Conservation (phyloP, 2,888 invertebrate genomes). For the Oligia fasciuncula region DNA sequence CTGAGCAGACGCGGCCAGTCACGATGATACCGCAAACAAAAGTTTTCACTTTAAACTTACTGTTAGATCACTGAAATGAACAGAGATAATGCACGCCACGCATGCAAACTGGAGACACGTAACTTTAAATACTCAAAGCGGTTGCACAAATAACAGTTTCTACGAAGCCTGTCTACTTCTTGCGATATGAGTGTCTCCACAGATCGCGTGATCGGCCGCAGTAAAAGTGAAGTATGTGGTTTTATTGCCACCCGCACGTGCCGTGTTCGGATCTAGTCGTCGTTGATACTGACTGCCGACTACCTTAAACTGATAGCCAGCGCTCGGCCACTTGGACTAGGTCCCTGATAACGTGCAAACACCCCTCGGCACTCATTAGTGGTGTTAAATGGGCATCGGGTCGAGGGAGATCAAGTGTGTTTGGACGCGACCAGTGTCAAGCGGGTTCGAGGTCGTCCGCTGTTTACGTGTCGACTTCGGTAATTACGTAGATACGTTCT, state of each 20-base stretch:
- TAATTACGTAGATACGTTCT: slow-evolving; percentile 75
- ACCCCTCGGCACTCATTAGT: slow-evolving; percentile 58
- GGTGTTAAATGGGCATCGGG: slow-evolving; percentile 48
- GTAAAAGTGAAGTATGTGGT: slow-evolving; percentile 79
- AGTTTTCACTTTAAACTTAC: slow-evolving; percentile 63
- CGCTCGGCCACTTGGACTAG: slow-evolving; percentile 44
- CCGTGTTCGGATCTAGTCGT: slow-evolving; percentile 61
- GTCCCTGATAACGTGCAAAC: slow-evolving; percentile 57
- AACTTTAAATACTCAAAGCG: slow-evolving; percentile 64
- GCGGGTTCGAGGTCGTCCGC: slow-evolving; percentile 80
- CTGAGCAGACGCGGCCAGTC: slow-evolving; percentile 50
- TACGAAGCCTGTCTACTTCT: slow-evolving; percentile 61
- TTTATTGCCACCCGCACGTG: slow-evolving; percentile 71
- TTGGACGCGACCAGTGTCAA: slow-evolving; percentile 77
- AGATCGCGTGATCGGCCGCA: slow-evolving; percentile 77
- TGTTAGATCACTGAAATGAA: slow-evolving; percentile 59
- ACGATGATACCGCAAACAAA: slow-evolving; percentile 59
- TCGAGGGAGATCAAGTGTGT: slow-evolving; percentile 69
- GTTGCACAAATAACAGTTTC: slow-evolving; percentile 65
- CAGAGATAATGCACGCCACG: slow-evolving; percentile 63
- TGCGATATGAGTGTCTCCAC: slow-evolving; percentile 66
- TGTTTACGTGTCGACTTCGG: slow-evolving; percentile 79
- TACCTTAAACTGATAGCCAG: slow-evolving; percentile 54
- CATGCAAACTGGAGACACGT: slow-evolving; percentile 67
- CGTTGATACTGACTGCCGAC: slow-evolving; percentile 53